Evolutionary conservation across 2,113 vertebrate genomes (phyloP).

Genomic region (Gasterosteus aculeatus): DNA sequence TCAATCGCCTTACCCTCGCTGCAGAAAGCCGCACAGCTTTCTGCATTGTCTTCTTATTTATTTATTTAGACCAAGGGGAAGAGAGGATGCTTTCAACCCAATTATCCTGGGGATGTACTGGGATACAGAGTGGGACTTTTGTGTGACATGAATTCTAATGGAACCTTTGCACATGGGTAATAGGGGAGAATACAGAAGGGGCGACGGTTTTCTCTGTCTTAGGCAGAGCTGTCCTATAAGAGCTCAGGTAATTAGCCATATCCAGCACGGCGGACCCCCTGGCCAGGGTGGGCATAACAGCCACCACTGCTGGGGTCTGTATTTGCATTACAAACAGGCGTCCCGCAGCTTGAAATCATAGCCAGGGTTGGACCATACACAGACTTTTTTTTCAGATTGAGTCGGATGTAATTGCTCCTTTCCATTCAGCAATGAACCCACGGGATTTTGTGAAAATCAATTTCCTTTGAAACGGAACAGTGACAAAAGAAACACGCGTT

Average conservation of each 20-base stretch:
- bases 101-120: conserved; percentile 75
- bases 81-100: conserved; percentile 76
- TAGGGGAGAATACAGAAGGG: conserved; percentile 55
- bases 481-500: conserved; percentile 65
- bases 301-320: conserved; percentile 27
- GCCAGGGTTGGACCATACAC: conserved; percentile 48
- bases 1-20: conserved; percentile 54
- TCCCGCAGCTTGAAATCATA: conserved; percentile 65
- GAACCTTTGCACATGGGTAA: conserved; percentile 65
- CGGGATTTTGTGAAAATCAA: conserved; percentile 67
- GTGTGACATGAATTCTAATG: conserved; percentile 80
- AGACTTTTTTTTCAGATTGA: conserved; percentile 62
- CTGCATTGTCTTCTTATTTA: conserved; percentile 75
- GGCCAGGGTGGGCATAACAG: conserved; percentile 35
- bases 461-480: conserved; percentile 66
- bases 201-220: conserved; percentile 47
- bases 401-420: conserved; percentile 69
- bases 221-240: conserved; percentile 59
- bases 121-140: conserved; percentile 67
- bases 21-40: conserved; percentile 58
- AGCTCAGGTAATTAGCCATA: conserved; percentile 69
- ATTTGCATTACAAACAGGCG: conserved; percentile 73
- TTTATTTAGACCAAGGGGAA: conserved; percentile 71
- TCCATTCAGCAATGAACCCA: conserved; percentile 71
- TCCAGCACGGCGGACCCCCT: conserved; percentile 43